Evolutionary conservation across 2,113 vertebrate genomes (phyloP).

Genomic region (Poeciliopsis retropinna): DNA sequence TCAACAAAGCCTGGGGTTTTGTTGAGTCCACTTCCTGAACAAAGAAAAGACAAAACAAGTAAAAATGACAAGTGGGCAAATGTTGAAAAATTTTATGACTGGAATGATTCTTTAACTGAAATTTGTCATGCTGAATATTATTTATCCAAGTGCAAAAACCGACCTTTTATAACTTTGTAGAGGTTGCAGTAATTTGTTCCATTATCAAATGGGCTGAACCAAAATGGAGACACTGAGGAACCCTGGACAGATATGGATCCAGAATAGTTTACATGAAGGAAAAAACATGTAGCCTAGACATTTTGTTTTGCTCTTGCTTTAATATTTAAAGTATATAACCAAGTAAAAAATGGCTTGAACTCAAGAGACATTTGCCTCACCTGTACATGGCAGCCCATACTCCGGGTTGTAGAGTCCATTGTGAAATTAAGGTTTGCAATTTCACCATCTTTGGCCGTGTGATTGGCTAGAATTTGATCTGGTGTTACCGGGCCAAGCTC

Average conservation of each 20-base stretch:
- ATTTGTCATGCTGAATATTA: too few relatives aligned
- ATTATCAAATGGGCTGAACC: slow-evolving; percentile 33
- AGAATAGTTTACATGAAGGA: not conserved
- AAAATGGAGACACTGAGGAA: slow-evolving; percentile 42
- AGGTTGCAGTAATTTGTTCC: slow-evolving; percentile 60
- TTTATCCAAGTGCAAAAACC: not conserved
- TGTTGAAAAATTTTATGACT: not conserved
- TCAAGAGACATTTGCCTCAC: slow-evolving; percentile 24
- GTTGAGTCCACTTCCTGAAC: slow-evolving; percentile 46
- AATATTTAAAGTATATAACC: not conserved
- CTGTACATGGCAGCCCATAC: slow-evolving; percentile 47
- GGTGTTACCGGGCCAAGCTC: slow-evolving; percentile 43
- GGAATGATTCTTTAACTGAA: too few relatives aligned
- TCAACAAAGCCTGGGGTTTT: slow-evolving; percentile 44
- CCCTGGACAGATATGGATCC: slow-evolving; percentile 39
- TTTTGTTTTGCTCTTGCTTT: not conserved
- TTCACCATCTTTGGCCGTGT: slow-evolving; percentile 47
- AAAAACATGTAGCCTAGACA: not conserved
- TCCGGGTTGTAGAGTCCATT: slow-evolving; percentile 22
- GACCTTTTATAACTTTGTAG: slow-evolving; percentile 18
- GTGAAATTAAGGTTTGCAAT: slow-evolving; percentile 61
- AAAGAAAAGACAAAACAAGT: not conserved
- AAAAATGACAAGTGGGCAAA: not conserved
- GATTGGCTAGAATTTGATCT: slow-evolving; percentile 52
- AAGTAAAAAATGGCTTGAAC: not conserved